Evolutionary conservation across 2,113 vertebrate genomes (phyloP), one percentile per base, ranked within the genome.

Genomic region (Fulica atra): DNA sequence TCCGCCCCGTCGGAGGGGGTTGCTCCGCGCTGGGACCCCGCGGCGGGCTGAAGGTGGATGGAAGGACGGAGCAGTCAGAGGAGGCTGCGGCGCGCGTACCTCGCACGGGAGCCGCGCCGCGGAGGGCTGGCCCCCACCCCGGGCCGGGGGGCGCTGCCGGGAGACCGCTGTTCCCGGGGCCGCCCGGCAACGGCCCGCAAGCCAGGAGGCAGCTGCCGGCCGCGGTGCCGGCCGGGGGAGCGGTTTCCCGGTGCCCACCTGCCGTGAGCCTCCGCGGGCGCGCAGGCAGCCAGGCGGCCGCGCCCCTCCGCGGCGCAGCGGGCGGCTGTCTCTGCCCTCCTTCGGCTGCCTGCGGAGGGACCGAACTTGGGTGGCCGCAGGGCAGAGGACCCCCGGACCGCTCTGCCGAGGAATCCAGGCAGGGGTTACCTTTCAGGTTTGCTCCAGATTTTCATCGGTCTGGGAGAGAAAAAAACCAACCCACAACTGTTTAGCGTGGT

Each of bases 41-140:
- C 53, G 54, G 70, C 63, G 46, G 54, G 81, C n/a, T 91, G 94
- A 91, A 93, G 91, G 91, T 84, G 79, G 83, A 83, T 40, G 40
- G 44, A 93, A 91, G 87, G 94, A 91, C 93, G 61, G 91, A 46
- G 78, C 86, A 2, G 65, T 29, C 70, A 10, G 28, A 13, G 44
- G 56, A 31, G 38, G 74, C 85, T 64, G 65, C 35, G 51, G 54
- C 11, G 24, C 25, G 46, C 46, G 50, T 16, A 53, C n/a, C 51
- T 51, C 44, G 25, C 54, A 59, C 51, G 59, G 59, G 31, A 72
- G 28, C 72, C 53, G 70, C 54, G 33, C n/a, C 19, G 71, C 46
- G 38, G 64, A 33, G 15, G 26, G 36, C 57, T 26, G 42, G 20
- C 28, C 57, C 64, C 56, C n/a, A 7, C 36, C 44, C 51, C 60